phyloP scores from a whole-genome alignment of 2,888 invertebrate genomes.

The Hipparchia sbordonii region DNA sequence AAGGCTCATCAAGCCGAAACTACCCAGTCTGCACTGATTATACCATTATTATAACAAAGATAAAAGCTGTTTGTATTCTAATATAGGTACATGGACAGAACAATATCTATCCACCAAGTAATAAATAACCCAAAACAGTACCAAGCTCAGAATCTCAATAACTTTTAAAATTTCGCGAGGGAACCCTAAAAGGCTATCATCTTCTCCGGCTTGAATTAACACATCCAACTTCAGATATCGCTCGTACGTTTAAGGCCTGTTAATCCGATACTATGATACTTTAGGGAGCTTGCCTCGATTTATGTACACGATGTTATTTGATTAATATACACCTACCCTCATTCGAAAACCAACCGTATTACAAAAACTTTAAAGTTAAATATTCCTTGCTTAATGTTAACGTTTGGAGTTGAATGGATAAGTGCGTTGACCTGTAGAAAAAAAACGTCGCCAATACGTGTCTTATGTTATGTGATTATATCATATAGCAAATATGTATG shows the following conservation, averaged over 20 bases:
- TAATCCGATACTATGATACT: constrained; percentile 63
- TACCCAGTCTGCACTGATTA: no score
- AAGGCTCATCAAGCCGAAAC: no score
- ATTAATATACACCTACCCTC: constrained; percentile 49
- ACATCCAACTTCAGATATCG: constrained; percentile 55
- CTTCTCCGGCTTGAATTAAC: constrained; percentile 57
- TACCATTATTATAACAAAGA: no score
- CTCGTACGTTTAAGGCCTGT: constrained; percentile 57
- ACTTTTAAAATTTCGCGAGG: constrained; percentile 9
- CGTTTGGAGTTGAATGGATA: constrained; percentile 40
- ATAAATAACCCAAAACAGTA: no score
- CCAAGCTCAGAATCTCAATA: no score
- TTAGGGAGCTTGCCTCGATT: constrained; percentile 59
- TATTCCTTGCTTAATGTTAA: neutral
- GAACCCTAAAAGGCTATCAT: constrained; percentile 47
- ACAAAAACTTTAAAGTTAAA: neutral
- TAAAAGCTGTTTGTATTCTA: no score
- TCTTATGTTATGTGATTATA: constrained; percentile 42
- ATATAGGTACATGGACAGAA: no score
- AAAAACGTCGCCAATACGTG: constrained; percentile 44
- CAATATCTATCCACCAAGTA: no score
- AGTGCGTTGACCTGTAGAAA: constrained; percentile 43
- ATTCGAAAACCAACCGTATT: constrained; percentile 21
- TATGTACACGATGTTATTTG: constrained; percentile 56
- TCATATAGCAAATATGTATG: constrained; percentile 40